phyloP scores from a whole-genome alignment of 2,113 vertebrate genomes.

The Candoia aspera region DNA sequence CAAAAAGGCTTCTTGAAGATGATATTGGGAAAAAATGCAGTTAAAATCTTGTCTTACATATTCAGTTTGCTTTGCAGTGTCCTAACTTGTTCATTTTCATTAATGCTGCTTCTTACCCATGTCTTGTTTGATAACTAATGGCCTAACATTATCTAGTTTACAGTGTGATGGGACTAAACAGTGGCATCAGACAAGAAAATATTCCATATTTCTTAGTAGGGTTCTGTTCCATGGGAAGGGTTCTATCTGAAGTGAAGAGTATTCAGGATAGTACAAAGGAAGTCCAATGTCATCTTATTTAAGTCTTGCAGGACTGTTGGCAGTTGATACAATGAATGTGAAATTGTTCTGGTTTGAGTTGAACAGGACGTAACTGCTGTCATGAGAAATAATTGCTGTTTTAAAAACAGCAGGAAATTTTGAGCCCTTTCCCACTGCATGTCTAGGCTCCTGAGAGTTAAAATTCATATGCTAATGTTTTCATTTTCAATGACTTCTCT shows the following conservation, averaged over 20 bases:
- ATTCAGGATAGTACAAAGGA: not conserved
- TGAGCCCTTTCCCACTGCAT: not conserved
- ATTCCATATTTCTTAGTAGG: not conserved
- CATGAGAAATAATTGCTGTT: not conserved
- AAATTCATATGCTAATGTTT: constrained; percentile 20
- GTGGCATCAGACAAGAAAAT: not conserved
- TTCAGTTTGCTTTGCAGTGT: not conserved
- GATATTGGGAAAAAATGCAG: not conserved
- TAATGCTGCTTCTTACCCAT: not conserved
- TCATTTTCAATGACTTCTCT: constrained; percentile 11
- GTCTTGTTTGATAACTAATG: not conserved
- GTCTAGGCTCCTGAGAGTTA: not conserved
- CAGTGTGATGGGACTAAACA: not conserved
- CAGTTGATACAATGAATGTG: not conserved
- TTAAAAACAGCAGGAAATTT: constrained; percentile 3
- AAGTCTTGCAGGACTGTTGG: not conserved
- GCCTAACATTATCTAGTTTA: not conserved
- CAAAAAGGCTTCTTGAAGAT: not conserved
- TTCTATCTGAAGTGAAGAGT: not conserved
- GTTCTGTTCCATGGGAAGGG: not conserved
- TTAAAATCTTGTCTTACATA: not conserved
- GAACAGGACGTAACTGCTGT: not conserved
- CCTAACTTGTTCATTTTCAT: not conserved
- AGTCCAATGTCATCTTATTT: constrained; percentile 3
- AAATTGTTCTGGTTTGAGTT: not conserved